Evolutionary conservation across 2,797 vertebrate species (phyloP).

Genomic region (Gymnopithys bicolor): DNA sequence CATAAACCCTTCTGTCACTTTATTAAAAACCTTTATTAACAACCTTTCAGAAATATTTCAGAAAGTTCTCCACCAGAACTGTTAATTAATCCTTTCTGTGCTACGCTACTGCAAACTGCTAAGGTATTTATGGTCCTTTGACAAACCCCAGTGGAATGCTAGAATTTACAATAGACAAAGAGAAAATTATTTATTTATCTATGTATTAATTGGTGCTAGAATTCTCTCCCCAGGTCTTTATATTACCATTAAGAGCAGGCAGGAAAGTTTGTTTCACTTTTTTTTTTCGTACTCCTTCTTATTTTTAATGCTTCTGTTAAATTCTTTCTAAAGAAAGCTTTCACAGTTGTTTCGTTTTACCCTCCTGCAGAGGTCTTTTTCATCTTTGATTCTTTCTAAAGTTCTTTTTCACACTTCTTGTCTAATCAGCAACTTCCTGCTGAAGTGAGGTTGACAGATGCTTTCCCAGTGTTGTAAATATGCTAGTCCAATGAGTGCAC

Average conservation of each 20-base stretch:
- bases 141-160: background rate
- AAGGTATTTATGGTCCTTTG: background rate
- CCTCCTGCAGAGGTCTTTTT: background rate
- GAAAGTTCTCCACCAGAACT: background rate
- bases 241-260: background rate
- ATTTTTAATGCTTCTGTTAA: background rate
- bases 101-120: accelerated
- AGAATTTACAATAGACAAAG: background rate
- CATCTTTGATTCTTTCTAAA: background rate
- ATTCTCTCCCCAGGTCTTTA: background rate
- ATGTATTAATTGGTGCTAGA: background rate
- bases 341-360: background rate
- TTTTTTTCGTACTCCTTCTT: background rate
- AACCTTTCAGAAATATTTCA: background rate
- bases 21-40: background rate
- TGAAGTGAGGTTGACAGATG: background rate
- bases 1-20: background rate
- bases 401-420: background rate
- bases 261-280: background rate
- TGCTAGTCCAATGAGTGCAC: accelerated
- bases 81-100: background rate
- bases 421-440: background rate
- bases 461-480: background rate
- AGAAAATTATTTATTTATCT: background rate
- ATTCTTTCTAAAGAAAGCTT: background rate